Conservation (phyloP, 2,113 vertebrate species). For the Thryonomys swinderianus region DNA sequence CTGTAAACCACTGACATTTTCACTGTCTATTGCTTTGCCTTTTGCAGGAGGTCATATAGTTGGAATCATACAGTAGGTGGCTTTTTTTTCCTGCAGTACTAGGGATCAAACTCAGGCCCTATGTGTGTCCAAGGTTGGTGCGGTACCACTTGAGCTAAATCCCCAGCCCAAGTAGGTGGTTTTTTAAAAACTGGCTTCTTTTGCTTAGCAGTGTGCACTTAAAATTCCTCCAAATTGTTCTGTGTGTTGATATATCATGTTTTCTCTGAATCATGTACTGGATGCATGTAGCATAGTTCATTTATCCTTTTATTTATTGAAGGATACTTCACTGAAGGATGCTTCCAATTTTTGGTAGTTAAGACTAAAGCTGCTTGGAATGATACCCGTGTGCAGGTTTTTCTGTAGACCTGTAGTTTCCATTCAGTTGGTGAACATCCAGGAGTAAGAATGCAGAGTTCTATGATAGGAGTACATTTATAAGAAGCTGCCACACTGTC, state of each 20-base stretch:
- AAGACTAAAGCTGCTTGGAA: background rate
- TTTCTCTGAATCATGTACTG: background rate
- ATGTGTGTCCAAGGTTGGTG: too few species aligned
- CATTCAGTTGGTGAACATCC: background rate
- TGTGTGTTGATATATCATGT: background rate
- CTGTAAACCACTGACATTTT: background rate
- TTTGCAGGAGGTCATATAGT: slow-evolving; percentile 25
- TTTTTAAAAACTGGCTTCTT: background rate
- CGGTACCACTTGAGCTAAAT: too few species aligned
- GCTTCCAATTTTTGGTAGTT: background rate
- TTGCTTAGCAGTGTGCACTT: background rate
- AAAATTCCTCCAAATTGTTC: background rate
- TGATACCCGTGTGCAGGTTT: background rate
- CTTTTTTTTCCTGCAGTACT: too few species aligned
- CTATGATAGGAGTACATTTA: background rate
- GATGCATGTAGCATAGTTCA: background rate
- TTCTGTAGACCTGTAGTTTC: slow-evolving; percentile 6
- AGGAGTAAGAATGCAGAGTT: background rate
- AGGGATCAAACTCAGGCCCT: too few species aligned
- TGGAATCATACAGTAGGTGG: background rate
- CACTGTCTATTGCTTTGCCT: background rate
- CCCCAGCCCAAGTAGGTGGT: too few species aligned
- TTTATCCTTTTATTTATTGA: background rate
- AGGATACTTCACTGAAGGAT: background rate
- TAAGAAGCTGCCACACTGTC: background rate